Evolutionary conservation across 2,113 vertebrate species (phyloP).

Genomic region (Ailurus styani): DNA sequence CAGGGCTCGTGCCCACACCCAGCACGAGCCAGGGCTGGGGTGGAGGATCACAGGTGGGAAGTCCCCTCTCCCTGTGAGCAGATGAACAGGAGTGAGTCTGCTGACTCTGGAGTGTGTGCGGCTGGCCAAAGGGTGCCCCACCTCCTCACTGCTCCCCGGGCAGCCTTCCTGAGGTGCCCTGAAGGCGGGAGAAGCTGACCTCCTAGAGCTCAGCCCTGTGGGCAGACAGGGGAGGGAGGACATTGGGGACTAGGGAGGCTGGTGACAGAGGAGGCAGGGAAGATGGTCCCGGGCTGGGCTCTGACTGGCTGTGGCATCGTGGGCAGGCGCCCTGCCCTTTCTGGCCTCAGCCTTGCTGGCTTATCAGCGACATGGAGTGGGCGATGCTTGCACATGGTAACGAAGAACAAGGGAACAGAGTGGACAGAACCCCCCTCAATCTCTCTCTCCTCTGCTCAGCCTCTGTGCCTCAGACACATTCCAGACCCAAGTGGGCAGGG

Average conservation of each 20-base stretch:
- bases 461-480: not conserved
- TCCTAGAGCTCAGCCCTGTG: not conserved
- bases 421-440: rapidly evolving
- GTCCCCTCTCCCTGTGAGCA: too few relatives aligned
- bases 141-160: not conserved
- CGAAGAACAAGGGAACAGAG: not conserved
- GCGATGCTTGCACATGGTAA: rapidly evolving
- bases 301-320: not conserved
- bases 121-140: not conserved
- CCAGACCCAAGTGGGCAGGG: rapidly evolving
- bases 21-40: not conserved
- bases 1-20: not conserved
- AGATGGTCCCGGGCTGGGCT: not conserved
- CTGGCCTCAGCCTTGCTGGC: not conserved
- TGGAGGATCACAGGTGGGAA: not conserved
- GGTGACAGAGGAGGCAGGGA: rapidly evolving
- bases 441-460: rapidly evolving
- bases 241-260: not conserved
- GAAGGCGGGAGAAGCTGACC: not conserved
- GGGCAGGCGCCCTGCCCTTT: not conserved
- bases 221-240: not conserved
- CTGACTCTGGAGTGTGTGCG: not conserved
- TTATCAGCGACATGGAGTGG: rapidly evolving
- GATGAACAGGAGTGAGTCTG: not conserved
- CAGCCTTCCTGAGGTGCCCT: not conserved